Base-by-base conservation (phyloP, 2,797 vertebrate genomes). In the Tinamus major region DNA sequence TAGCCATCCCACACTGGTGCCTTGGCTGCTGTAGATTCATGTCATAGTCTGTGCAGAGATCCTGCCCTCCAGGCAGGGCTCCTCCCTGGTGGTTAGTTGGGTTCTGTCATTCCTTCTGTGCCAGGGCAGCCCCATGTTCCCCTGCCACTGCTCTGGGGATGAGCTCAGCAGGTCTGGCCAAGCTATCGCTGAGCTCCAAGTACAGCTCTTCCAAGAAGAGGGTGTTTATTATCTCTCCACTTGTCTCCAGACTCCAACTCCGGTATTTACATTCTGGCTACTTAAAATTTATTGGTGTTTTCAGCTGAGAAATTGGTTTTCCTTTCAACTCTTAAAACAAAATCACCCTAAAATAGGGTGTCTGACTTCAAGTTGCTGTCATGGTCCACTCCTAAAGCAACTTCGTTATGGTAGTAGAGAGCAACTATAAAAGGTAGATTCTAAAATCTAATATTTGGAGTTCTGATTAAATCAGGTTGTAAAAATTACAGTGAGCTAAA, bases 251-350 rank as follows among this genome's bases (percentile, higher is more conserved):
- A 65, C 69, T 94, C 65, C 37, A 37, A 10, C 82, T 89, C 86
- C 75, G 85, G 21, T 96, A 94, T 96, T 96, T 96, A 92, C 90
- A 92, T 92, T 96, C 72, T 90, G 13, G 72, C 93, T 96, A 85
- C 89, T 95, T 94, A 87, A 87, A 94, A 90, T 96, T 93, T 95
- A 93, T 95, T 95, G 90, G 62, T 93, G 84, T 92, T 95, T 96
- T 95, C 84, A 85, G 70, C 76, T 72, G 85, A 95, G 93, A 94
- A 95, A 91, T 94, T 91, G 79, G 81, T 91, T 94, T 94, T 94
- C 63, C 58, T 93, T 95, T 96, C 89, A 82, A 95, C 87, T 94
- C 87, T 90, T 96, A 93, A 95, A 92, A 82, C 31, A 65, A 71
- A 83, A 77, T 53, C 85, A 68, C 41, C 79, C 75, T 81, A 87